Evolutionary conservation across 1,140 invertebrate genomes (phyloP).

Genomic region (Solen grandis): DNA sequence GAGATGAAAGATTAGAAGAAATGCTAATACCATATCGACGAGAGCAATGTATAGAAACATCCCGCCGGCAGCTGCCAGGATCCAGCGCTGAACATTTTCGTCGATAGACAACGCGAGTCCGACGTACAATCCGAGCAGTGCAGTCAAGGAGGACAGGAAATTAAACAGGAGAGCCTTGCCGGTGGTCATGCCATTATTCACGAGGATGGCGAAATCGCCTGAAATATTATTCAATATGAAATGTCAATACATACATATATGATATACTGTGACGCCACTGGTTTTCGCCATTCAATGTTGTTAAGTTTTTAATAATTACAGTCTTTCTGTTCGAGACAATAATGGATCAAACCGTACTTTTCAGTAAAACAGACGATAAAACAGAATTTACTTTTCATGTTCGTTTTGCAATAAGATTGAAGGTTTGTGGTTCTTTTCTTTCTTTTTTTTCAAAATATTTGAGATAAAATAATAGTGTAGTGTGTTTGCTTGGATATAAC

Average conservation of each 20-base stretch:
- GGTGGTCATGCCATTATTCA: conserved; percentile 90
- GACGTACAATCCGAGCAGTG: conserved; percentile 85
- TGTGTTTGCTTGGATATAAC: too few relatives aligned
- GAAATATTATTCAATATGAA: not conserved
- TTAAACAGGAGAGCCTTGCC: conserved; percentile 86
- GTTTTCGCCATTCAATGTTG: not conserved
- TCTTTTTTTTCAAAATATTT: too few relatives aligned
- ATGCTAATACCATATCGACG: conserved; percentile 85
- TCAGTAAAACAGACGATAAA: too few relatives aligned
- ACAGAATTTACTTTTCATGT: too few relatives aligned
- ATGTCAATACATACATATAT: not conserved
- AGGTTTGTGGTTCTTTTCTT: too few relatives aligned
- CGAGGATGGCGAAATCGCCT: conserved; percentile 95
- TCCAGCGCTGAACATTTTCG: conserved; percentile 79
- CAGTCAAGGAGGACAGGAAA: conserved; percentile 85
- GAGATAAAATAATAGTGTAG: too few relatives aligned
- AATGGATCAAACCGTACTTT: too few relatives aligned
- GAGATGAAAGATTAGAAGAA: too few relatives aligned
- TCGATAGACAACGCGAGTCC: conserved; percentile 80
- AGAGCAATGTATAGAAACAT: conserved; percentile 86
- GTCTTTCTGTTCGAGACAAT: not conserved
- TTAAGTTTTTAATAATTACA: not conserved
- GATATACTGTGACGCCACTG: not conserved
- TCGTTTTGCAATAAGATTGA: too few relatives aligned
- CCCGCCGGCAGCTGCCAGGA: conserved; percentile 84